Percentiles rank a stretch among this genome's conserved stretches.
phyloP scores from a whole-genome alignment of 2,113 vertebrate species.

The Hypocryptadius cinnamomeus region DNA sequence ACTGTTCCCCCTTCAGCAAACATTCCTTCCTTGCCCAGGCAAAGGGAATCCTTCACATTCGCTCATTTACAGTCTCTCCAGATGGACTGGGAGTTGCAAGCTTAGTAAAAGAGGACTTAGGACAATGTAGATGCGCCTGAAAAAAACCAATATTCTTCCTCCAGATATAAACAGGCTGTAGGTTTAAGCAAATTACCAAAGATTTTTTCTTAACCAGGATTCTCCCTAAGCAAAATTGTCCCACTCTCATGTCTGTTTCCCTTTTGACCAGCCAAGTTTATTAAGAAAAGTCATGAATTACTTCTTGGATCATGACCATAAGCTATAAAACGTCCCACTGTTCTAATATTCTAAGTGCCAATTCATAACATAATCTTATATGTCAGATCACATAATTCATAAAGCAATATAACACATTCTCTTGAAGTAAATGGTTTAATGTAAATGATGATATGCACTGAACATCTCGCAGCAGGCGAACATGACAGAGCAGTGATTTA shows the following conservation, averaged over 20 bases:
- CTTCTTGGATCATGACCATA: constrained; percentile 19
- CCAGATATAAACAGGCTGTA: neutral
- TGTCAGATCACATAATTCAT: constrained; percentile 53
- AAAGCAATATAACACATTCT: constrained; percentile 33
- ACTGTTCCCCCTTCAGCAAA: neutral
- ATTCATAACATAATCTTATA: constrained; percentile 43
- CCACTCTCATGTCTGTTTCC: neutral
- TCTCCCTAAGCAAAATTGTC: neutral
- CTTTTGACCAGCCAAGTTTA: constrained; percentile 14
- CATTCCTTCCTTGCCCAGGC: neutral
- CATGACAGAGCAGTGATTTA: constrained; percentile 29
- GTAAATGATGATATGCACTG: constrained; percentile 39
- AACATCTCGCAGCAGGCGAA: neutral
- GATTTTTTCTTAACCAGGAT: neutral
- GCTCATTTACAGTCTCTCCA: neutral
- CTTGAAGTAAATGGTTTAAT: constrained; percentile 41
- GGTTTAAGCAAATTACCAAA: neutral
- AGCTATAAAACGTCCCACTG: constrained; percentile 25
- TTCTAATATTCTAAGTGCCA: constrained; percentile 39
- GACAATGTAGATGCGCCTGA: neutral
- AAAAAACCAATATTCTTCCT: neutral
- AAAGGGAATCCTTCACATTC: neutral
- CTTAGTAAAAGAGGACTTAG: neutral
- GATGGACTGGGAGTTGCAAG: neutral
- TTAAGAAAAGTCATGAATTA: constrained; percentile 4